Percentiles rank a stretch among this genome's conserved stretches.
Evolutionary conservation across 2,888 invertebrate genomes (phyloP).

Genomic region (Trichopoda pennipes): DNA sequence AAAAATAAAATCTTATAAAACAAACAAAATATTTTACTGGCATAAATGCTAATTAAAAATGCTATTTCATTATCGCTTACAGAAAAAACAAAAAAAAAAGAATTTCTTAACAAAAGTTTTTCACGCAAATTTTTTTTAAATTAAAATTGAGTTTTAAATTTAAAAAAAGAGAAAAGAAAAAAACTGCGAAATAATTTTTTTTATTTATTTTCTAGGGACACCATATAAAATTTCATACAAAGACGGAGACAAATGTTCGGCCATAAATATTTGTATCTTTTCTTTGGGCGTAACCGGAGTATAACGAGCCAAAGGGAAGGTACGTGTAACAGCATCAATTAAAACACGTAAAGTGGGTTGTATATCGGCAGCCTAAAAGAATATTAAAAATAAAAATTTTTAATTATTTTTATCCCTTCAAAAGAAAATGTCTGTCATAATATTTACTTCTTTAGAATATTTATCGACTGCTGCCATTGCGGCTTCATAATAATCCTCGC

Average conservation of each 20-base stretch:
- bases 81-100: not conserved
- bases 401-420: not conserved
- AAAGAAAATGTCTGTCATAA: not conserved
- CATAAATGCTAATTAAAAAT: slow-evolving; percentile 68
- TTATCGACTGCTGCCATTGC: slow-evolving; percentile 90
- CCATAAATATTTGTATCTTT: slow-evolving; percentile 89
- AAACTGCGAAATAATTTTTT: too few relatives aligned
- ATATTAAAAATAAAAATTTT: slow-evolving; percentile 57
- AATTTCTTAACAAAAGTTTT: not conserved
- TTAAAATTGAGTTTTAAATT: too few relatives aligned
- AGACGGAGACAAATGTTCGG: slow-evolving; percentile 90
- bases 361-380: slow-evolving; percentile 87
- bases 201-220: slow-evolving; percentile 69
- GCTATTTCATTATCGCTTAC: slow-evolving; percentile 38
- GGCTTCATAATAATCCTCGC: slow-evolving; percentile 91
- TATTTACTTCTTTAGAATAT: slow-evolving; percentile 85
- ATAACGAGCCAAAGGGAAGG: slow-evolving; percentile 91
- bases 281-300: slow-evolving; percentile 90
- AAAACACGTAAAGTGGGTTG: slow-evolving; percentile 88
- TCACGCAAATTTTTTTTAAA: too few relatives aligned
- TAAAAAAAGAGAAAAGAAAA: too few relatives aligned
- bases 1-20: slow-evolving; percentile 8
- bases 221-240: slow-evolving; percentile 90
- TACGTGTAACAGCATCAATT: slow-evolving; percentile 89
- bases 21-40: slow-evolving; percentile 37